Conservation (phyloP, 2,888 invertebrate species). For the Plagodis pulveraria region DNA sequence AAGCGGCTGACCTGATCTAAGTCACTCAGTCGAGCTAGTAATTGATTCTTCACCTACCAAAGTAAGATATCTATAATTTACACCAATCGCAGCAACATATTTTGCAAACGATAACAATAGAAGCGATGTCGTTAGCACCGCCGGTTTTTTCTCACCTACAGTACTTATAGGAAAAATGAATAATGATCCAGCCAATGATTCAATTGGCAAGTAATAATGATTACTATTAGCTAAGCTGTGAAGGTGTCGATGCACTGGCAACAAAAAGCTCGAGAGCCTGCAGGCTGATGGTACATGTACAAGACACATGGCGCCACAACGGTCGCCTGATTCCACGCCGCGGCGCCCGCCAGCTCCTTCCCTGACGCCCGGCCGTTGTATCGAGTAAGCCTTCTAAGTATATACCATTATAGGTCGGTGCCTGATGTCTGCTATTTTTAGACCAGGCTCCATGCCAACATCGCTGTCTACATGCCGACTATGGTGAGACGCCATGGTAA, state of each 20-base stretch:
- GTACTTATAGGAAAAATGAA: too few species aligned
- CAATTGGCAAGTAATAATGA: slow-evolving; percentile 14
- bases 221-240: slow-evolving; percentile 7
- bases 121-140: slow-evolving; percentile 3
- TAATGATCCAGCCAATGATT: slow-evolving; percentile 5
- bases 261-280: slow-evolving; percentile 36
- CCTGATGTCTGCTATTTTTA: slow-evolving; percentile 61
- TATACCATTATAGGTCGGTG: slow-evolving; percentile 44
- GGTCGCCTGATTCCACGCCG: slow-evolving; percentile 49
- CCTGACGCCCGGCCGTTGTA: slow-evolving; percentile 37
- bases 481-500: slow-evolving; percentile 25
- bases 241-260: slow-evolving; percentile 24
- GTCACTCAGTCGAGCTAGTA: too few species aligned
- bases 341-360: slow-evolving; percentile 36
- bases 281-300: background rate
- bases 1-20: too few species aligned
- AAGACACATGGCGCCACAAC: slow-evolving; percentile 20
- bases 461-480: slow-evolving; percentile 24
- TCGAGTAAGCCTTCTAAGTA: slow-evolving; percentile 70
- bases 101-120: too few species aligned
- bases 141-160: background rate
- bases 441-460: slow-evolving; percentile 45
- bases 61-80: too few species aligned
- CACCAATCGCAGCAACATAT: too few species aligned
- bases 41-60: too few species aligned